Conservation (phyloP, 2,888 invertebrate species). For the Cabera pusaria region DNA sequence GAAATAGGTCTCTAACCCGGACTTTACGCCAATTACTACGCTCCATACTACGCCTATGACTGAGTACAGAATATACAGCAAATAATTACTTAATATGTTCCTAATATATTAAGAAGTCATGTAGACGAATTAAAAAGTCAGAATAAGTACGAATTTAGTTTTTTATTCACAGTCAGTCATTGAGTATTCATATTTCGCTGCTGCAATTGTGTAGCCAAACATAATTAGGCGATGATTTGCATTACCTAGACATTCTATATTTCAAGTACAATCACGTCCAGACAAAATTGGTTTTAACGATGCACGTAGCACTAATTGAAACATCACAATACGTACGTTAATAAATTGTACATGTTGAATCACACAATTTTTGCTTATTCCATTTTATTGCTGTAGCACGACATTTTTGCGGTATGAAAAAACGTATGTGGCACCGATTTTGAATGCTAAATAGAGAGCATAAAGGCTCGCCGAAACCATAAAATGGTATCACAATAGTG, state of each 20-base stretch:
- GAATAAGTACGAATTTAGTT: too few species aligned
- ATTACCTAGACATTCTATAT: slow-evolving; percentile 7
- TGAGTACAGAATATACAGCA: too few species aligned
- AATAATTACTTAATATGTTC: too few species aligned
- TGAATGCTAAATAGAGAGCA: slow-evolving; percentile 76
- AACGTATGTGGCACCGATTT: slow-evolving; percentile 71
- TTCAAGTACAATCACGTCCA: slow-evolving; percentile 40
- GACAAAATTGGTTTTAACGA: slow-evolving; percentile 37
- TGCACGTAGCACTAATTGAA: slow-evolving; percentile 48
- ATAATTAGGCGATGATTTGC: slow-evolving; percentile 11
- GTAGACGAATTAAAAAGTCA: too few species aligned
- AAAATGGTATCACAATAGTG: slow-evolving; percentile 79
- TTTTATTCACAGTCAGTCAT: too few species aligned
- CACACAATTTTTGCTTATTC: slow-evolving; percentile 56
- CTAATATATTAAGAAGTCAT: too few species aligned
- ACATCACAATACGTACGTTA: slow-evolving; percentile 44
- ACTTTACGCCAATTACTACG: too few species aligned
- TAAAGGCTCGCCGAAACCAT: slow-evolving; percentile 78
- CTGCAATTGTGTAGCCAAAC: not conserved
- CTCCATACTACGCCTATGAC: too few species aligned
- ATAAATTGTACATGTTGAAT: slow-evolving; percentile 54
- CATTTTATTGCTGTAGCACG: slow-evolving; percentile 71
- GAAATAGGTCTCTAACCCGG: too few species aligned
- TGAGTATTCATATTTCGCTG: slow-evolving; percentile 1
- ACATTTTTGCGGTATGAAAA: slow-evolving; percentile 77